Conservation (phyloP, 2,888 invertebrate species). For the Eilema griseolum region DNA sequence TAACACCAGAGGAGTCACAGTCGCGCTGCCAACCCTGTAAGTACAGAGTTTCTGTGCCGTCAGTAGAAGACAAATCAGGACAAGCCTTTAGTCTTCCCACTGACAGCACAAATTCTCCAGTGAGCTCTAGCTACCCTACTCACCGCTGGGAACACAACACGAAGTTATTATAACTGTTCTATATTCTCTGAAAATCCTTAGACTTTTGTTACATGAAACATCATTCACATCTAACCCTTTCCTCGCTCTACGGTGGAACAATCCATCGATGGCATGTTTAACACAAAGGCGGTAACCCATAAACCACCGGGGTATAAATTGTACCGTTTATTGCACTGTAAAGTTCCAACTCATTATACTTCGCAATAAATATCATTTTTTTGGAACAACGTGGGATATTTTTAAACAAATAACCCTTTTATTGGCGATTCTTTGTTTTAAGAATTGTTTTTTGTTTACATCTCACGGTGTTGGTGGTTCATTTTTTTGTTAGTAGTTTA, state of each 20-base stretch:
- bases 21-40: no score
- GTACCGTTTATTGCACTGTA: constrained; percentile 61
- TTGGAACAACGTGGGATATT: constrained; percentile 59
- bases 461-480: not conserved
- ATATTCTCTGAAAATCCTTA: no score
- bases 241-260: constrained; percentile 27
- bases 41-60: no score
- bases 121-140: no score
- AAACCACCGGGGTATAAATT: constrained; percentile 56
- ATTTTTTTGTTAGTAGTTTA: not conserved
- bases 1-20: no score
- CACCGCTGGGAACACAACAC: no score
- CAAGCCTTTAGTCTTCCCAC: no score
- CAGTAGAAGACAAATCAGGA: no score
- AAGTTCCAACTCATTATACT: constrained; percentile 75
- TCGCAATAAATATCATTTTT: constrained; percentile 69
- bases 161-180: no score
- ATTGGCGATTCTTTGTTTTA: constrained; percentile 15
- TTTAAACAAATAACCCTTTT: constrained; percentile 42
- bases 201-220: no score
- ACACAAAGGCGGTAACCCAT: constrained; percentile 59
- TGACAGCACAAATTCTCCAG: no score
- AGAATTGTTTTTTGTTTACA: not conserved
- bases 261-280: constrained; percentile 25
- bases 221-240: constrained; percentile 37